Evolutionary conservation across 2,113 vertebrate genomes (phyloP), one percentile per base, ranked within the genome.

Genomic region (Rhegmatorhina hoffmannsi): DNA sequence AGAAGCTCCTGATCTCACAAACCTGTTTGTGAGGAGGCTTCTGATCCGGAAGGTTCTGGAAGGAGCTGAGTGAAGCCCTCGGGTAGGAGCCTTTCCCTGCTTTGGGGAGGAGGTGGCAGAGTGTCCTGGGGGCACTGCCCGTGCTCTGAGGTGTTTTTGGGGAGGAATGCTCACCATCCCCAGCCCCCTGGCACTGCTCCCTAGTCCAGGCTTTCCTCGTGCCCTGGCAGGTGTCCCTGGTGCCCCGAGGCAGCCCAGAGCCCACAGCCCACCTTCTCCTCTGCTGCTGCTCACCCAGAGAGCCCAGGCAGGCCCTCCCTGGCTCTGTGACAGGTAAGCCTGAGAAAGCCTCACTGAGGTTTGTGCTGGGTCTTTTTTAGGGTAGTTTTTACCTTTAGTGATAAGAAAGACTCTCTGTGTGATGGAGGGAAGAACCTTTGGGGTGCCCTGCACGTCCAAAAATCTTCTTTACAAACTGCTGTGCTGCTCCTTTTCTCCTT

Each of bases 1-100:
- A 26, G 76, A 16, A 18, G 34, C 21, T 23, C 9, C 83, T 6
- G 33, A 13, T n/a, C 55, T 43, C 40, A 5, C 40, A 14, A 43
- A 43, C 40, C 40, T 43, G 40, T 43, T 43, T 43, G 40, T 43
- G 47, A 1, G 49, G 26, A 7, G 7, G 33, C 28, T 5, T 11
- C 56, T 5, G 87, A 4, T 5, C 36, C 2, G 0, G 78, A 72
- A 85, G 31, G 60, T 68, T 72, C 87, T 4, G 26, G 73, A 49
- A 63, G 49, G 15, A 12, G 12, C 26, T 0, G 5, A 6, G 43
- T 0, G 6, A 2, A 13, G 1, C 5, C 16, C 40, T 50, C 9
- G 0, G 53, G 50, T 31, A 7, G 25, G n/a, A 19, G 8, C 4
- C 0, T 4, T 8, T 26, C 7, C 5, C 7, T 10, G 28, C 33